These are phyloP conservation scores for Ceyx melanurus DNA, from an alignment of 2,113 vertebrate species.

Conservation along the genomic window DNA sequence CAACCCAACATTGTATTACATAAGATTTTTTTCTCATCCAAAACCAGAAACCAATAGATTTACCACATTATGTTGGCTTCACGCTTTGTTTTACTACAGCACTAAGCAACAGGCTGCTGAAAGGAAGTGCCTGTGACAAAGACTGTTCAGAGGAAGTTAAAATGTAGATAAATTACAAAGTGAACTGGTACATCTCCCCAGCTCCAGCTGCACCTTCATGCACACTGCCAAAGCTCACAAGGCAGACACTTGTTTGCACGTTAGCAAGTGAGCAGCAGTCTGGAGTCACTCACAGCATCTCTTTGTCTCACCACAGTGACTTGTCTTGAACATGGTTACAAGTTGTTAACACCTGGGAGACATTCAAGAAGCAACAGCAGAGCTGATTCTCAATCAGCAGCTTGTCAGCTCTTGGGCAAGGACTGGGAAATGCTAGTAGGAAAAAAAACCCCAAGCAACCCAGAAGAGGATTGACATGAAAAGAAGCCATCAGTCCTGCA, in stretches of 20 bases:
- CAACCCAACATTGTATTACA: neutral
- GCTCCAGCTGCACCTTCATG: neutral
- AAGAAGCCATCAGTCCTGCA: neutral
- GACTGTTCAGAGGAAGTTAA: constrained; percentile 26
- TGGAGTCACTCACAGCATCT: neutral
- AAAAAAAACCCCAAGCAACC: neutral
- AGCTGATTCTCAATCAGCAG: neutral
- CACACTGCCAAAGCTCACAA: neutral
- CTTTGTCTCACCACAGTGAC: neutral
- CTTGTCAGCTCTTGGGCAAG: neutral
- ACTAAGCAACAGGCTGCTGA: neutral
- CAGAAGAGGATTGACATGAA: neutral
- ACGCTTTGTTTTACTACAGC: neutral
- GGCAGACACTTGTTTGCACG: neutral
- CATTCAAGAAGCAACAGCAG: neutral
- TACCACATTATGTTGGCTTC: neutral
- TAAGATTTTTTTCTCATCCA: neutral
- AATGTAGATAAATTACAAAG: neutral
- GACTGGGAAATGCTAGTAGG: neutral
- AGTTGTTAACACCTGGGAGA: neutral
- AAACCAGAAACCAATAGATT: neutral
- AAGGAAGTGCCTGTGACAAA: constrained; percentile 1
- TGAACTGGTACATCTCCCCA: neutral
- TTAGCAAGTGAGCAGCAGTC: neutral
- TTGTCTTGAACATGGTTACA: neutral